Conservation (phyloP, 1,140 invertebrate genomes). For the Polyergus mexicanus region DNA sequence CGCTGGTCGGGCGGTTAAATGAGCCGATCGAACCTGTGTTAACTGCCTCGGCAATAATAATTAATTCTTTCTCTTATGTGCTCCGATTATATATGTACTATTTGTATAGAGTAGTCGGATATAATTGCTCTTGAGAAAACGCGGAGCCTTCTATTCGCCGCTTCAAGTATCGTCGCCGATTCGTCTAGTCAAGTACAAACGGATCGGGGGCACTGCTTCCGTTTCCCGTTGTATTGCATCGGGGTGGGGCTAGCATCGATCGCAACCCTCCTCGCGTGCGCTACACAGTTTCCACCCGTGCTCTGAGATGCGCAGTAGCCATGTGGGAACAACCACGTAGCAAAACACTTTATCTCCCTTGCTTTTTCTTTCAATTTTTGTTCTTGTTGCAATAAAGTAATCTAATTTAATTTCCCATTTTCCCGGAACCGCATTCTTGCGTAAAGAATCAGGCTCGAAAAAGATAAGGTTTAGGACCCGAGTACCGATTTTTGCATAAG, state of each 20-base stretch:
- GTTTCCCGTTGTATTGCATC: conserved; percentile 54
- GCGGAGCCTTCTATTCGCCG: not conserved
- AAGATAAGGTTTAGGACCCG: no score
- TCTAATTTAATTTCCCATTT: no score
- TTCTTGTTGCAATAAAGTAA: not conserved
- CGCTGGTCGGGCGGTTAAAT: conserved; percentile 28
- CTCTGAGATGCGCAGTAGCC: conserved; percentile 71
- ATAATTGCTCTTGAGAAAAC: not conserved
- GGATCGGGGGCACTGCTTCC: conserved; percentile 70
- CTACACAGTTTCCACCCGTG: conserved; percentile 36
- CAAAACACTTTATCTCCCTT: conserved; percentile 66
- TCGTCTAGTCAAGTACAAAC: conserved; percentile 51
- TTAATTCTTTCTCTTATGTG: conserved; percentile 34
- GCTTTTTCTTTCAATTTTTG: no score
- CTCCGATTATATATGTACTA: not conserved
- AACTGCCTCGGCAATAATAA: conserved; percentile 46
- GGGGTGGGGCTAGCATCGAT: conserved; percentile 77
- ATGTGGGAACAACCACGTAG: conserved; percentile 69
- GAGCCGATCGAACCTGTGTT: conserved; percentile 30
- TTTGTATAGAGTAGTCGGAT: not conserved
- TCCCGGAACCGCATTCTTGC: no score
- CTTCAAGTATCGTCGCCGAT: conserved; percentile 20
- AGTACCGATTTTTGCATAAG: no score
- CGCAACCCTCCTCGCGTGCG: conserved; percentile 60
- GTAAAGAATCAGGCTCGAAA: no score